A percentile compares a stretch with the other conserved stretches of the same genome.
Evolutionary conservation across 2,797 vertebrate genomes (phyloP).

Genomic region (Ptychobarbus kaznakovi): DNA sequence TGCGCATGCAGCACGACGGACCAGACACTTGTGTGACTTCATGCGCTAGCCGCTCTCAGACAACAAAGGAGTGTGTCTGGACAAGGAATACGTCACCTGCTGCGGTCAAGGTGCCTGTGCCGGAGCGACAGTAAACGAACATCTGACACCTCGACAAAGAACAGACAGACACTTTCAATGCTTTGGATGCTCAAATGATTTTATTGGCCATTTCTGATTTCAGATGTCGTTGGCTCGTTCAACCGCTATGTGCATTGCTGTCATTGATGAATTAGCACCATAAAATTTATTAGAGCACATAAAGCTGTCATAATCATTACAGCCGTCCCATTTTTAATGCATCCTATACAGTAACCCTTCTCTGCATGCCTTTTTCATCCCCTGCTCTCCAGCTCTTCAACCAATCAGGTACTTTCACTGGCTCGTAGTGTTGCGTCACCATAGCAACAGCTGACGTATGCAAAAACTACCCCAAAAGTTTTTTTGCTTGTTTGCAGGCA

Average conservation of each 20-base stretch:
- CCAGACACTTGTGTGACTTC: conserved; percentile 59
- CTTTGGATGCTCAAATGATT: conserved; percentile 6
- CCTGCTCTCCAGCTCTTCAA: conserved; percentile 50
- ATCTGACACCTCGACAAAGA: neutral
- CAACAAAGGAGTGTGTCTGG: conserved; percentile 61
- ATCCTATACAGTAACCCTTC: conserved; percentile 38
- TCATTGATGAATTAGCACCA: neutral
- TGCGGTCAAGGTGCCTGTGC: conserved; percentile 41
- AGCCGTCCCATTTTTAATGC: conserved; percentile 16
- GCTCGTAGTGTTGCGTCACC: conserved; percentile 74
- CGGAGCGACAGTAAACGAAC: neutral
- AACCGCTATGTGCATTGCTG: neutral
- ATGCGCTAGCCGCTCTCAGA: conserved; percentile 54
- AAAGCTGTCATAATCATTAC: conserved; percentile 27
- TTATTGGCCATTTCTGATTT: conserved; percentile 7
- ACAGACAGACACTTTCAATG: neutral
- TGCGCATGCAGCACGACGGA: neutral
- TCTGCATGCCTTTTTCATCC: conserved; percentile 58
- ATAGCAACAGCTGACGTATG: conserved; percentile 84
- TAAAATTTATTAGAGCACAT: conserved; percentile 23
- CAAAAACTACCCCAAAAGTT: conserved; percentile 74
- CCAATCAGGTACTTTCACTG: conserved; percentile 67
- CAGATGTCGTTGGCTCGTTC: neutral
- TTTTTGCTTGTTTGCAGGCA: conserved; percentile 66
- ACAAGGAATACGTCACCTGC: conserved; percentile 57